These are phyloP conservation scores for Stylophora pistillata DNA, from an alignment of 64 coral and sea anemone genomes.

Conservation along the genomic window DNA sequence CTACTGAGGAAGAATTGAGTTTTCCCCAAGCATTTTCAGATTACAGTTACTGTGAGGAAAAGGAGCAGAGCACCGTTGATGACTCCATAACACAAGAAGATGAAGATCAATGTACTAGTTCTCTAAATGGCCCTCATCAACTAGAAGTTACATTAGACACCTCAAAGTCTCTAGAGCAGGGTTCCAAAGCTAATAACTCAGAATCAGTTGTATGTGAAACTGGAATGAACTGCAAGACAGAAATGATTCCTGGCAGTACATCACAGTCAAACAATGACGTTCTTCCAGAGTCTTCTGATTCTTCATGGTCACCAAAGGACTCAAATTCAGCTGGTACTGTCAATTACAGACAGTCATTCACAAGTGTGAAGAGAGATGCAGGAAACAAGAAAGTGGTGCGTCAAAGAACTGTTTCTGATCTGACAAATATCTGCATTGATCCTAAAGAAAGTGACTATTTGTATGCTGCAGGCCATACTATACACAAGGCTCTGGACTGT, in stretches of 20 bases:
- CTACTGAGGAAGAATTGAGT: conserved; percentile 60
- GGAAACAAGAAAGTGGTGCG: background rate
- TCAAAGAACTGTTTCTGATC: conserved; percentile 40
- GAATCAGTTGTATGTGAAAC: background rate
- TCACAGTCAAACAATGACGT: background rate
- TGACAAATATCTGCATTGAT: conserved; percentile 19
- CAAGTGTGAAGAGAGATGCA: background rate
- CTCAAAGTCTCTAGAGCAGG: background rate
- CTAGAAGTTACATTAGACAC: background rate
- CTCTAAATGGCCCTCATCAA: background rate
- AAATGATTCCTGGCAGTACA: background rate
- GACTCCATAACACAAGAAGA: background rate
- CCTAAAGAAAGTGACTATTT: conserved; percentile 77
- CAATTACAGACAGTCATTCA: conserved; percentile 3
- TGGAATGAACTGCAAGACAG: background rate
- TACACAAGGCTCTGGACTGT: conserved; percentile 80
- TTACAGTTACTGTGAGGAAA: background rate
- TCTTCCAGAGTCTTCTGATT: background rate
- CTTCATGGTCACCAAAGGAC: background rate
- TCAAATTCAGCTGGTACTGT: background rate
- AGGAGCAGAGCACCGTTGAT: conserved; percentile 10
- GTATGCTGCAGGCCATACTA: conserved; percentile 79
- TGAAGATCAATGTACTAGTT: background rate
- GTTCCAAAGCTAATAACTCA: background rate
- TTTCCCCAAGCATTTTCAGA: conserved; percentile 86